Conservation (phyloP, 2,888 invertebrate species). For the Chloroclystis v-ata region DNA sequence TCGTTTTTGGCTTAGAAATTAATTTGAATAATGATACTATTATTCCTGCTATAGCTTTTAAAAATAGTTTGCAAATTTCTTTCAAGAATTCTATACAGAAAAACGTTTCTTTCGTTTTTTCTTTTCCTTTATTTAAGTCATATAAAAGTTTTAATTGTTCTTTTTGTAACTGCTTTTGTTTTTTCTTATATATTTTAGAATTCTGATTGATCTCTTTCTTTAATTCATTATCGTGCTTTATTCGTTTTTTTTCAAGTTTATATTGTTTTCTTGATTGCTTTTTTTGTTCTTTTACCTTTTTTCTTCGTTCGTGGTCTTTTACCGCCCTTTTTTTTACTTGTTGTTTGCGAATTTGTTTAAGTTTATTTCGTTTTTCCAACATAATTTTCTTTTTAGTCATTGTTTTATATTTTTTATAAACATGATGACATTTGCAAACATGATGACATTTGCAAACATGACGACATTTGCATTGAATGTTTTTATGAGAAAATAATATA, state of each 20-base stretch:
- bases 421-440: background rate
- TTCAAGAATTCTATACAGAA: constrained; percentile 35
- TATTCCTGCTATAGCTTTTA: constrained; percentile 16
- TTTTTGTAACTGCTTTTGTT: constrained; percentile 22
- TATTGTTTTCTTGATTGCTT: background rate
- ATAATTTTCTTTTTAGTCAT: background rate
- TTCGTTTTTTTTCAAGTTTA: background rate
- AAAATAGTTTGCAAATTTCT: constrained; percentile 25
- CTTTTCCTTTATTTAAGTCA: constrained; percentile 27
- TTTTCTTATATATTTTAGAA: constrained; percentile 25
- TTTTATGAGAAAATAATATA: background rate
- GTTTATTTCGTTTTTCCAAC: background rate
- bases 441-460: background rate
- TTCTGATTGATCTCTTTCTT: too few relatives aligned
- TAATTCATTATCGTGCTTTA: background rate
- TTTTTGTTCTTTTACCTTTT: background rate
- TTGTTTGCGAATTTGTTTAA: background rate
- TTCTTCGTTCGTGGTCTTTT: too few relatives aligned
- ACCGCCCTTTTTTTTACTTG: background rate
- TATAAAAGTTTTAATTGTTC: constrained; percentile 28
- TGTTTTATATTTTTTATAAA: too few relatives aligned
- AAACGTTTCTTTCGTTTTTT: constrained; percentile 31
- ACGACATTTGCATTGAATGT: background rate
- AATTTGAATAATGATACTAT: constrained; percentile 21
- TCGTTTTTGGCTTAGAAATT: constrained; percentile 35